Conservation (phyloP, 2,113 vertebrate genomes). For the Mormyrus iriodes region DNA sequence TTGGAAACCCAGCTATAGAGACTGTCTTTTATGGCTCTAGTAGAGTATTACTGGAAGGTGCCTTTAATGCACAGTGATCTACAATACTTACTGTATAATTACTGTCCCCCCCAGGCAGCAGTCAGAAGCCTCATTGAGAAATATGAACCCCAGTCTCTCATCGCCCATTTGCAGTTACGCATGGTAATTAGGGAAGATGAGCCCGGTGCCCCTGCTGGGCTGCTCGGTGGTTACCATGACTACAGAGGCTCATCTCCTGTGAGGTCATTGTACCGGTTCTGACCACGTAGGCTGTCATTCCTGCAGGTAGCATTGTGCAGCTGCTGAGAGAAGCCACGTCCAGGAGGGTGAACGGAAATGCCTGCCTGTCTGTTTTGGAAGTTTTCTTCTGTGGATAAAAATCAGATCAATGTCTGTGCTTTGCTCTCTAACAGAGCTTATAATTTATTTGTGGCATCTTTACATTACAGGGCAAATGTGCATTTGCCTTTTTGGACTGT, state of each 20-base stretch:
- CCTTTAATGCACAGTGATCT: background rate
- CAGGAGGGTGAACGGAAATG: background rate
- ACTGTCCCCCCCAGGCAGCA: background rate
- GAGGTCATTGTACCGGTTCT: background rate
- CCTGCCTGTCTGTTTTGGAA: background rate
- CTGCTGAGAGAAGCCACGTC: background rate
- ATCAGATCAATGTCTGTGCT: background rate
- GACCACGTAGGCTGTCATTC: background rate
- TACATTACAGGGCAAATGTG: background rate
- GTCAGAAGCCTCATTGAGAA: background rate
- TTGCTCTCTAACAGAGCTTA: background rate
- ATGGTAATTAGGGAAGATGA: conserved; percentile 6
- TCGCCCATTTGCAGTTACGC: background rate
- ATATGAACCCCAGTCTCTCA: background rate
- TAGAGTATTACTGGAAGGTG: background rate
- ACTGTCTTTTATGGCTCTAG: background rate
- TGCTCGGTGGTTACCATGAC: background rate
- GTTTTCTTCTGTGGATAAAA: background rate
- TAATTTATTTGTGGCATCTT: background rate
- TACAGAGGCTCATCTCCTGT: background rate
- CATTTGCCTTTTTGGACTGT: background rate
- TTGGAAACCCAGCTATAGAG: background rate
- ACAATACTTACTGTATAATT: background rate
- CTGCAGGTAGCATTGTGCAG: background rate
- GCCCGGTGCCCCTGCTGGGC: background rate